Conservation (phyloP, 2,797 vertebrate genomes). For the Molothrus aeneus region DNA sequence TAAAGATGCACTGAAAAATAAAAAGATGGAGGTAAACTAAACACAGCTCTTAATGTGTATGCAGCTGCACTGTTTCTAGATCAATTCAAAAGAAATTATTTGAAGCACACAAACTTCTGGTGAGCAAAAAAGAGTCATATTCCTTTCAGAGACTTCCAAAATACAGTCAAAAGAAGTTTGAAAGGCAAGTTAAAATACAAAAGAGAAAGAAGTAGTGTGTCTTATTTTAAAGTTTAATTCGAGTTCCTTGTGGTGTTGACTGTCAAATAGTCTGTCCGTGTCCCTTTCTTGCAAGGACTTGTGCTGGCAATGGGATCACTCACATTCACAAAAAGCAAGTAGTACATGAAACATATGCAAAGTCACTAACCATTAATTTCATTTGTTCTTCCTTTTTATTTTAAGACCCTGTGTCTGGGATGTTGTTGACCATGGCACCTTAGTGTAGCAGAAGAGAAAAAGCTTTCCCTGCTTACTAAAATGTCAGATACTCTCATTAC, state of each 20-base stretch:
- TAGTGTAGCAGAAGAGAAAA: background rate
- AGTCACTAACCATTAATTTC: background rate
- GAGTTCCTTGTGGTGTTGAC: background rate
- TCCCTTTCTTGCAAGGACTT: background rate
- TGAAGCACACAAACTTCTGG: background rate
- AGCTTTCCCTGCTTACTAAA: background rate
- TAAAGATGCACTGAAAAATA: background rate
- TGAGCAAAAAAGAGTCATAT: background rate
- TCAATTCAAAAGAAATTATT: background rate
- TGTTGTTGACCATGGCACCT: background rate
- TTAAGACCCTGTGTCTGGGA: background rate
- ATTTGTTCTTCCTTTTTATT: background rate
- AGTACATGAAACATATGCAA: background rate
- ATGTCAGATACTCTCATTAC: background rate
- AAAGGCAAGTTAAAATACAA: background rate
- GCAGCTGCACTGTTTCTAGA: background rate
- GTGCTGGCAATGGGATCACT: background rate
- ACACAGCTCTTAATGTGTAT: background rate
- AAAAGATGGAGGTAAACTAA: background rate
- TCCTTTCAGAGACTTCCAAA: background rate
- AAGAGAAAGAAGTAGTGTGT: background rate
- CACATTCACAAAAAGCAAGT: background rate
- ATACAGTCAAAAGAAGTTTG: background rate
- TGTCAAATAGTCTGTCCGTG: background rate
- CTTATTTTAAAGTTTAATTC: background rate